Evolutionary conservation across 2,113 vertebrate species (phyloP).

Genomic region (Athene noctua): DNA sequence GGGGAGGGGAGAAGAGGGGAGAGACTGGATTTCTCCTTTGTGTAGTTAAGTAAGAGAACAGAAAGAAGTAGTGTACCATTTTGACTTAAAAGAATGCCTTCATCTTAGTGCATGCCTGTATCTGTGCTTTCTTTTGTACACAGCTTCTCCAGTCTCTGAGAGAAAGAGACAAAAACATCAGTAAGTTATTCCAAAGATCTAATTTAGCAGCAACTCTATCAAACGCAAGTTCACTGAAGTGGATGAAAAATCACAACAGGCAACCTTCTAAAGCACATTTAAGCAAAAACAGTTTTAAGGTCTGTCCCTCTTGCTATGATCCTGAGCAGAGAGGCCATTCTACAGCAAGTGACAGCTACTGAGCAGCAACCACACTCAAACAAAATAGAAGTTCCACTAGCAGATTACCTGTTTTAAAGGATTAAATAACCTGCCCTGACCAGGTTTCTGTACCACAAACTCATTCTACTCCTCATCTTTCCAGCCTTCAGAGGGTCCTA

Average conservation of each 20-base stretch:
- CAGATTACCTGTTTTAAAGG: neutral
- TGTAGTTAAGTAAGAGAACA: neutral
- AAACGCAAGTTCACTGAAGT: constrained; percentile 16
- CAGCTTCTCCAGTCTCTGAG: neutral
- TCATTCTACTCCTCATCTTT: constrained; percentile 5
- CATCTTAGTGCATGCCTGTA: neutral
- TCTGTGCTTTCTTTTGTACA: constrained; percentile 29
- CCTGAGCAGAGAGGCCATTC: neutral
- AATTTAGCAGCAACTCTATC: constrained; percentile 6
- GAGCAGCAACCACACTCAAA: neutral
- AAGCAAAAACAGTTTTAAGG: neutral
- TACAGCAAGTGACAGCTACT: neutral
- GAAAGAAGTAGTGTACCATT: neutral
- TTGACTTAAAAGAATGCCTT: constrained; percentile 29
- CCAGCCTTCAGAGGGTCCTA: neutral
- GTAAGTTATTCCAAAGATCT: constrained; percentile 28
- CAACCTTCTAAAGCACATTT: neutral
- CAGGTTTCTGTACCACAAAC: constrained; percentile 11
- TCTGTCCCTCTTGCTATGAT: neutral
- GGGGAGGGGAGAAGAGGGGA: neutral
- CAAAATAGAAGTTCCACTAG: constrained; percentile 27
- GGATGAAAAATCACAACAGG: neutral
- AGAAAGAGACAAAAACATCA: constrained; percentile 10
- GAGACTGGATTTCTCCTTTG: neutral
- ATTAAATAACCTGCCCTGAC: neutral